Base-by-base conservation (phyloP, 92 coral and sea anemone species). In the Parazoanthus swiftii region DNA sequence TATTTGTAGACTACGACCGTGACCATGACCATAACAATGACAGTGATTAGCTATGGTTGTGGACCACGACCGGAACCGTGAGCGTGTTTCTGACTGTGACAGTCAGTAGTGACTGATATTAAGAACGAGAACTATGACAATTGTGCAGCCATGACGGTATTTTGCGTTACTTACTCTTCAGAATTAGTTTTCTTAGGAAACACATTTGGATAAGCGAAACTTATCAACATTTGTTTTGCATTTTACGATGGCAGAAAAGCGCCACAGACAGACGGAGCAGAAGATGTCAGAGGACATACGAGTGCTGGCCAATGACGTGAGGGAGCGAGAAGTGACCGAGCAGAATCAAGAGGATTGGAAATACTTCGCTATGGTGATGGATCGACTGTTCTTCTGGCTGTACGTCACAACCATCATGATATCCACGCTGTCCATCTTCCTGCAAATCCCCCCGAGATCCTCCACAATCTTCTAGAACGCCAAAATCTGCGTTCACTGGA, bases 341-440 rank as follows among this genome's bases (percentile, higher is more conserved):
- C 87, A 84, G 87, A 84, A 84, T 46, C 87, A 84, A 79, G 87
- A 84, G 87, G 87, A 84, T 67, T 84, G 87, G 87, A 84, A 84
- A 84, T 84, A 84, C 78, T 84, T 84, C 48, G 87, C 87, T 2
- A 84, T 84, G 87, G 87, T 84, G 87, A 84, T 84, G 87, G 87
- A 84, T 23, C 79, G 87, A 50, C 66, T 84, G 78, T 84, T 84
- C 46, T 84, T 84, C 87, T 84, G 87, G 87, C 87, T 84, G 37
- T 84, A 84, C 79, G 87, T 84, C 67, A 84, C 87, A 15, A 84
- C 87, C 6, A 84, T 84, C 54, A 38, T 84, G 35, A 44, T 84
- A 84, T 84, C 87, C 3, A 84, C 87, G 15, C 78, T 84, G 43
- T 84, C 87, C 26, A 84, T 84, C 26, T 84, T 84, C 66, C 36